A percentile compares a stretch with the other conserved stretches of the same genome.
Evolutionary conservation across 2,113 vertebrate genomes (phyloP).

Genomic region (Triplophysa rosa): DNA sequence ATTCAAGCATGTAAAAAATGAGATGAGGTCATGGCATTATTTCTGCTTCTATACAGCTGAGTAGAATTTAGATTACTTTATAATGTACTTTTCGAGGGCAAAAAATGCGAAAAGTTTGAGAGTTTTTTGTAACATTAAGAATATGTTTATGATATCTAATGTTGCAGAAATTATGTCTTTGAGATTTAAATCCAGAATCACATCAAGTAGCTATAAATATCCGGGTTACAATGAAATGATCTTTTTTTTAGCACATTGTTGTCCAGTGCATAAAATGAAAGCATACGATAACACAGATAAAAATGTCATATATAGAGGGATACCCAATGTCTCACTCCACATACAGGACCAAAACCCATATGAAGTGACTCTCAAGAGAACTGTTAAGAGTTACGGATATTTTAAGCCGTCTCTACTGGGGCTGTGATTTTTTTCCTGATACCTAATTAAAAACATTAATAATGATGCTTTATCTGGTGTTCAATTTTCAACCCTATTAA

Average conservation of each 20-base stretch:
- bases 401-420: constrained; percentile 63
- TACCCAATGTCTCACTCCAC: constrained; percentile 63
- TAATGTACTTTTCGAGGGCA: constrained; percentile 57
- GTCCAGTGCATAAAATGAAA: not conserved
- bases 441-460: constrained; percentile 80
- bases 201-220: not conserved
- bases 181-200: not conserved
- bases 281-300: constrained; percentile 11
- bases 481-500: constrained; percentile 75
- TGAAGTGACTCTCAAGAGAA: constrained; percentile 46
- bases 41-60: constrained; percentile 41
- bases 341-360: constrained; percentile 39
- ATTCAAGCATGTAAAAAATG: constrained; percentile 35
- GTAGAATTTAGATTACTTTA: constrained; percentile 39
- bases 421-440: constrained; percentile 60
- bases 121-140: not conserved
- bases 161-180: not conserved
- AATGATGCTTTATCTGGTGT: constrained; percentile 75
- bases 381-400: constrained; percentile 64
- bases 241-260: not conserved
- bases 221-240: not conserved
- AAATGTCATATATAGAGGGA: constrained; percentile 57
- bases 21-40: constrained; percentile 45
- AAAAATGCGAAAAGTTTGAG: not conserved
- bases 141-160: not conserved